Evolutionary conservation across 2,797 vertebrate species (phyloP), one percentile per base, ranked within the genome.

Genomic region (Mus caroli): DNA sequence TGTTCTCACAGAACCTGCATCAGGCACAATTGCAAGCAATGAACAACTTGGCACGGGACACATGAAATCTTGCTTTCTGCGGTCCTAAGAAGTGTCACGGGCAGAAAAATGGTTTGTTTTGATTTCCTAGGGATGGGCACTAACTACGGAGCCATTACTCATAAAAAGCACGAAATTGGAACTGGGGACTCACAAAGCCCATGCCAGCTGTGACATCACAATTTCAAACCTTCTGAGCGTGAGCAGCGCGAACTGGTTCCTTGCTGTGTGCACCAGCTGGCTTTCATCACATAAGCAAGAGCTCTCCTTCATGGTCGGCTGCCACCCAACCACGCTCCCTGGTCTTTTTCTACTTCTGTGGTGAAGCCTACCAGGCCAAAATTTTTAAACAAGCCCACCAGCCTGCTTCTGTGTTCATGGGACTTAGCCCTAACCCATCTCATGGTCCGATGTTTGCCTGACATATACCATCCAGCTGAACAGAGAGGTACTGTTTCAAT

Each of bases 371-470:
- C 54, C 96, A 97, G n/a, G 89, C 89, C 94, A 77, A 34, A 91
- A 85, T 54, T 94, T 92, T 26, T 93, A 95, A 97, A 88, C 58
- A 94, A 24, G 19, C 71, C 58, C 20, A 1, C 9, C n/a, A 97
- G 91, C 86, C 97, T 96, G 89, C 86, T 97, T 96, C 95, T 92
- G 76, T 87, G 31, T 43, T 95, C 97, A 1, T 75, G 6, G 43
- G 96, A 37, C 34, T 80, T 90, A 84, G 94, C 83, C 52, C 50
- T 69, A 90, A 90, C 20, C 34, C 93, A 82, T 80, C 75, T 90
- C 69, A 88, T 80, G 54, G 52, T 34, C 93, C 92, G 71, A 94
- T 95, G 92, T 76, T 90, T 43, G 12, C 84, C 84, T 96, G 88
- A 87, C 82, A 93, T 31, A 77, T 64, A 95, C 95, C 89, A n/a